Evolutionary conservation across 2,888 invertebrate species (phyloP).

Genomic region (Malthinus seriepunctatus): DNA sequence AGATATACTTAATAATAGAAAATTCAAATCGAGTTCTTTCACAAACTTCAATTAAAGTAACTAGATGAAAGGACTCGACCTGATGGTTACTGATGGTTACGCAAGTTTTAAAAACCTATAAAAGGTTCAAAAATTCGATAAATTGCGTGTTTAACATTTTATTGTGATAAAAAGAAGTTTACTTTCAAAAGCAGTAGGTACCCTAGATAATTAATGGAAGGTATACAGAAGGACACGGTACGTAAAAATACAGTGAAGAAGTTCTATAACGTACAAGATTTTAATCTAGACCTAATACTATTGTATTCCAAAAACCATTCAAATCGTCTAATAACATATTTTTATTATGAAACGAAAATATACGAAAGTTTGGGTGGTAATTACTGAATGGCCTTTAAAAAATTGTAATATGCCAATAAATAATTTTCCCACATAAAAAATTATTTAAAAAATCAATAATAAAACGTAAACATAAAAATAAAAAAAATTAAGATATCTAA

Average conservation of each 20-base stretch:
- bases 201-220: conserved; percentile 6
- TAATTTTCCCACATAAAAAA: too few species aligned
- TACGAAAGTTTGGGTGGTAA: background rate
- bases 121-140: too few species aligned
- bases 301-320: conserved; percentile 3
- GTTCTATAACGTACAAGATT: conserved; percentile 3
- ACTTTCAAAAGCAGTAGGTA: conserved; percentile 3
- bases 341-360: background rate
- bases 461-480: background rate
- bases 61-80: background rate
- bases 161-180: background rate
- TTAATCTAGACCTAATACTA: background rate
- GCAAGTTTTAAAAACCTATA: too few species aligned
- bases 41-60: background rate
- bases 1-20: background rate
- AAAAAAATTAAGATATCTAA: background rate
- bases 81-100: background rate
- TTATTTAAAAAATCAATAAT: background rate
- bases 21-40: conserved; percentile 16
- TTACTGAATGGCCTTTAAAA: background rate
- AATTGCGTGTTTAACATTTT: too few species aligned
- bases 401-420: background rate
- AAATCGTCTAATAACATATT: background rate
- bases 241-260: background rate
- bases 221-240: background rate